Evolutionary conservation across 1,140 invertebrate species (phyloP).

Genomic region (Aphaenogaster floridana): DNA sequence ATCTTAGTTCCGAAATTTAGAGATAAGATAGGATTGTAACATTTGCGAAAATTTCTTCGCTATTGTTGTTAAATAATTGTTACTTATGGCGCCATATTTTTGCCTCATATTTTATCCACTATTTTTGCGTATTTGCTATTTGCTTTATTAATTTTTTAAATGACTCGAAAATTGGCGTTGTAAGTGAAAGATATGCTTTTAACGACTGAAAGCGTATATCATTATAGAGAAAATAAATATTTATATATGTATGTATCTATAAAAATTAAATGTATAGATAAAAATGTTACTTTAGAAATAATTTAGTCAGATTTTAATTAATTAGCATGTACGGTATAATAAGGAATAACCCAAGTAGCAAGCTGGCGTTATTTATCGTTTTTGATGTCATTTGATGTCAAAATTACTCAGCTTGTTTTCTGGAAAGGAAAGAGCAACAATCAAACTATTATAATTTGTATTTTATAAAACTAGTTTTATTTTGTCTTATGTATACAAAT

Average conservation of each 20-base stretch:
- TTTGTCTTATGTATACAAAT: not conserved
- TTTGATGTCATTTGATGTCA: too few species aligned
- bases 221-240: constrained; percentile 4
- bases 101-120: constrained; percentile 5
- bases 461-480: not conserved
- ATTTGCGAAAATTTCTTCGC: not conserved
- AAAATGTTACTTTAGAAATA: not conserved
- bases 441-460: constrained; percentile 27
- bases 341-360: not conserved
- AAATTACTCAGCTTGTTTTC: too few species aligned
- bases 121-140: not conserved
- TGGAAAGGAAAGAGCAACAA: constrained; percentile 2
- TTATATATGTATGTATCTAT: constrained; percentile 4
- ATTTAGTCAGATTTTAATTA: constrained; percentile 38
- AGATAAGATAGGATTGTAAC: not conserved
- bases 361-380: too few species aligned
- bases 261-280: not conserved
- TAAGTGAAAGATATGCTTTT: constrained; percentile 5
- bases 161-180: constrained; percentile 15
- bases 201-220: not conserved
- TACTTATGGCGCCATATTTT: constrained; percentile 39
- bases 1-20: not conserved
- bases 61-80: constrained; percentile 6
- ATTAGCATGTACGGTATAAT: constrained; percentile 1
- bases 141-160: not conserved